A percentile compares a stretch with the other conserved stretches of the same genome.
These are phyloP conservation scores for Nerophis ophidion DNA, from an alignment of 2,113 vertebrate genomes.

Conservation along the genomic window DNA sequence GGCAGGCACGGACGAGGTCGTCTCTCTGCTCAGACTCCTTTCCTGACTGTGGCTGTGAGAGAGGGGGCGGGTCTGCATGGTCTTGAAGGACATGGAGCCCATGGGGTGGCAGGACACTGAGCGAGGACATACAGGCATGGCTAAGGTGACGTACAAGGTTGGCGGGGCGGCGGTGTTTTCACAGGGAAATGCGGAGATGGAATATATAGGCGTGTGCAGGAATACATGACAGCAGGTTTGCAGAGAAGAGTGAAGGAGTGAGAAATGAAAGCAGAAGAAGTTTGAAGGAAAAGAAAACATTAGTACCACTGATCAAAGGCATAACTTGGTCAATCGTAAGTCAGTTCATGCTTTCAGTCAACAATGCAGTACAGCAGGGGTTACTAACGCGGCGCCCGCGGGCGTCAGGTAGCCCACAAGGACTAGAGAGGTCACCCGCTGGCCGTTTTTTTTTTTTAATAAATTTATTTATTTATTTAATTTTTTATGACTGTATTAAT, in stretches of 20 bases:
- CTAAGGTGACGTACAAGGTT: conserved; percentile 71
- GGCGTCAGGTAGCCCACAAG: too few relatives aligned
- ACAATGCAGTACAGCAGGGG: background rate
- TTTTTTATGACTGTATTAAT: too few relatives aligned
- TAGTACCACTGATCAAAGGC: conserved; percentile 65
- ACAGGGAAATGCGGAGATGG: conserved; percentile 35
- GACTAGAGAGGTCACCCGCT: too few relatives aligned
- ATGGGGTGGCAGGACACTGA: conserved; percentile 97
- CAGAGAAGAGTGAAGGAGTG: background rate
- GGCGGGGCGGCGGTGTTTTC: conserved; percentile 57
- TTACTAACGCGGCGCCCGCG: too few relatives aligned
- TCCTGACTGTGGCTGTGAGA: conserved; percentile 80
- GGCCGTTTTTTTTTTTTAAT: too few relatives aligned
- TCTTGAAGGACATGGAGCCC: conserved; percentile 86
- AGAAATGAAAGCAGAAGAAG: background rate
- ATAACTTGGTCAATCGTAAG: conserved; percentile 3
- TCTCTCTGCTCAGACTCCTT: conserved; percentile 72
- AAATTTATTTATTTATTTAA: too few relatives aligned
- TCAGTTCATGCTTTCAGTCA: background rate
- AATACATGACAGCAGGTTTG: background rate
- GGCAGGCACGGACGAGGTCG: conserved; percentile 63
- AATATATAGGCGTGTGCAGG: background rate
- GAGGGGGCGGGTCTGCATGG: conserved; percentile 72
- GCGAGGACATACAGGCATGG: conserved; percentile 98
- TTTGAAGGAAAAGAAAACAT: conserved; percentile 45